Conservation (phyloP, 1,140 invertebrate species). For the Diuraphis noxia region DNA sequence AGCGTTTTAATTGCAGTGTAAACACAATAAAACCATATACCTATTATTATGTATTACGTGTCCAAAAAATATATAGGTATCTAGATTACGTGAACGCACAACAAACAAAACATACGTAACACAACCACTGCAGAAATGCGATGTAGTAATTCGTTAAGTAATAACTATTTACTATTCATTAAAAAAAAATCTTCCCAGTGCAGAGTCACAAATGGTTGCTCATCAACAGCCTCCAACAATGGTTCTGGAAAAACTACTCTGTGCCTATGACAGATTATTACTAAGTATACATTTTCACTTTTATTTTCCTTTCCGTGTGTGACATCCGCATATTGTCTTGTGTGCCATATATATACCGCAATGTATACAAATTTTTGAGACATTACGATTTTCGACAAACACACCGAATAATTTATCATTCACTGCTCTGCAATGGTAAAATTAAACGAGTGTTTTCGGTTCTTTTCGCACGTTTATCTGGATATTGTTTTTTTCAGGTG, state of each 20-base stretch:
- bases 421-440: constrained; percentile 10
- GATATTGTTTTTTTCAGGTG: constrained; percentile 6
- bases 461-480: background rate
- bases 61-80: background rate
- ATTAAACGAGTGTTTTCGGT: background rate
- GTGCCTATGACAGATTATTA: constrained; percentile 9
- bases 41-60: background rate
- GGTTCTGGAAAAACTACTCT: background rate
- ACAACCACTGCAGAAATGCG: background rate
- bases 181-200: background rate
- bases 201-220: constrained; percentile 40
- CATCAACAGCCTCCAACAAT: constrained; percentile 50
- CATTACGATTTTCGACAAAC: background rate
- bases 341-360: background rate
- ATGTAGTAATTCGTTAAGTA: background rate
- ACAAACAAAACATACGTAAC: background rate
- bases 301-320: constrained; percentile 16
- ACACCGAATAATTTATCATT: background rate
- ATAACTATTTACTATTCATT: background rate
- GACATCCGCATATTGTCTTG: constrained; percentile 46
- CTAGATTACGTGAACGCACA: background rate
- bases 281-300: constrained; percentile 31
- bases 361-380: background rate
- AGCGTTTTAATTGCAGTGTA: background rate
- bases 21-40: background rate